Percentiles rank a stretch among this genome's conserved stretches.
Evolutionary conservation across 2,888 invertebrate genomes (phyloP).

Genomic region (Campopleginae sp.): DNA sequence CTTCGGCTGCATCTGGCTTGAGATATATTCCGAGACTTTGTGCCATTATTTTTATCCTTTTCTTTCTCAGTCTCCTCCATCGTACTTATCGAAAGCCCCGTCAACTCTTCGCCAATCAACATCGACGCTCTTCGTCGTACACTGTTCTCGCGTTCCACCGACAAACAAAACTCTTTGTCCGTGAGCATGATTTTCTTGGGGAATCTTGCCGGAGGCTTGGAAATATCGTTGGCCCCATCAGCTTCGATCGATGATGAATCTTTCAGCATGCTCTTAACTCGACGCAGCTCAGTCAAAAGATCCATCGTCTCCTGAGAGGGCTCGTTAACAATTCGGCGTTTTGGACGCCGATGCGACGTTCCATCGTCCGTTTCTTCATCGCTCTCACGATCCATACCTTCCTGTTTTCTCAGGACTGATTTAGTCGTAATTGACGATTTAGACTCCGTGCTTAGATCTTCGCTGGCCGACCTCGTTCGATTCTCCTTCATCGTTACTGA

Average conservation of each 20-base stretch:
- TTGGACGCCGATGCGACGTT: slow-evolving; percentile 72
- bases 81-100: slow-evolving; percentile 31
- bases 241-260: slow-evolving; percentile 80
- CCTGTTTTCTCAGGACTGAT: slow-evolving; percentile 80
- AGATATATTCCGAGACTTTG: neutral
- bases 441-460: slow-evolving; percentile 47
- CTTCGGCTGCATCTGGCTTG: slow-evolving; percentile 9
- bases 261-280: slow-evolving; percentile 79
- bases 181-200: slow-evolving; percentile 81
- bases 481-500: slow-evolving; percentile 39
- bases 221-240: slow-evolving; percentile 72
- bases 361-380: slow-evolving; percentile 76
- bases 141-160: slow-evolving; percentile 81
- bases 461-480: slow-evolving; percentile 34
- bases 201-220: slow-evolving; percentile 72
- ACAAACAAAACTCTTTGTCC: slow-evolving; percentile 82
- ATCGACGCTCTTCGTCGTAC: slow-evolving; percentile 75
- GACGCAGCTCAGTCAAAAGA: slow-evolving; percentile 79
- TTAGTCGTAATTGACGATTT: slow-evolving; percentile 69
- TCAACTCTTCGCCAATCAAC: neutral
- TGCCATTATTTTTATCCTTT: neutral
- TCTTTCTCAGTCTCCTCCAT: neutral
- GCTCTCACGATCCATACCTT: slow-evolving; percentile 77
- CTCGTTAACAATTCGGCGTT: slow-evolving; percentile 78
- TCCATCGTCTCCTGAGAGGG: slow-evolving; percentile 83